Base-by-base conservation (phyloP, 2,113 vertebrate genomes). In the human region DNA sequence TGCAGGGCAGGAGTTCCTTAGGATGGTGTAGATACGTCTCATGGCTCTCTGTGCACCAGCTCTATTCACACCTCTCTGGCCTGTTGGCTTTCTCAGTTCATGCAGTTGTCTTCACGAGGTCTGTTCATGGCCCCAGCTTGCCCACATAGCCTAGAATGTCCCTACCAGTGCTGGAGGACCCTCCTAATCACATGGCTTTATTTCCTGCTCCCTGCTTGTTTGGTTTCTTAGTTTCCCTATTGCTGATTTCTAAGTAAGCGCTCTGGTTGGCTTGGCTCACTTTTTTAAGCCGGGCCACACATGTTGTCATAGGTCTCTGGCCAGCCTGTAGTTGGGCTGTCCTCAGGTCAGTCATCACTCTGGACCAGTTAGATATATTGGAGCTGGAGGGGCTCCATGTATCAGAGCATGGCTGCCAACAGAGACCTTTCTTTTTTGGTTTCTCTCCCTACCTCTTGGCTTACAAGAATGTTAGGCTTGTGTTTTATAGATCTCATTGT, bases 401-500 rank as follows among this genome's bases (percentile, higher is more conserved):
- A 43, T 75, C 75, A 70, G 32, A 81, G 8, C 30, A 2, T 27
- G 17, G 32, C 30, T 83, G 25, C 73, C 75, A 12, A 5, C 2
- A 8, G 3, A 48, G 72, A 78, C 40, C 25, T 57, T 38, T 81
- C 7, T 88, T 52, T 50, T 57, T 75, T 20, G 1, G 43, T 50
- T 95, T 81, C 5, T 93, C 59, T 90, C 35, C 14, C 23, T 66
- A 13, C 17, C 32, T 83, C 23, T 81, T 20, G 55, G 13, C 27
- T 20, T 57, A 17, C 1, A 55, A 50, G 3, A 40, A 35, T 89
- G 45, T 52, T 82, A 57, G 50, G 32, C 55, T 59, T 79, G 20
- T 78, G 43, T 80, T 38, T 73, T 78, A 8, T 64, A n/a, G 82
- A 94, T 35, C 55, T 98, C 22, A 97, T 89, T 23, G 25, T 80